Evolutionary conservation across 2,797 vertebrate species (phyloP).

Genomic region (Sebastes kiyomatsui): DNA sequence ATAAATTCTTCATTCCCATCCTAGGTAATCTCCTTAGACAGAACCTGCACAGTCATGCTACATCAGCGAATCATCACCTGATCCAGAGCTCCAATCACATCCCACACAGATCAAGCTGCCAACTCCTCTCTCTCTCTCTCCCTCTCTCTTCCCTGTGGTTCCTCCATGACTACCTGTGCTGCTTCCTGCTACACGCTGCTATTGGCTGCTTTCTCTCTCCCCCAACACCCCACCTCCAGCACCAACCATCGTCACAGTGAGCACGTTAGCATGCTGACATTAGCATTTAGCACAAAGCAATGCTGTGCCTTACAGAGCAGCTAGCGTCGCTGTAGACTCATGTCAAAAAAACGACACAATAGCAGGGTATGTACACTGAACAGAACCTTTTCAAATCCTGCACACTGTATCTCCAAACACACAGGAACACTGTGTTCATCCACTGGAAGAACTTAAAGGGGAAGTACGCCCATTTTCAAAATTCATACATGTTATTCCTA

Average conservation of each 20-base stretch:
- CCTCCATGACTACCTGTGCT: background rate
- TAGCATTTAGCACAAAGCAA: background rate
- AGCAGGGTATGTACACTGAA: background rate
- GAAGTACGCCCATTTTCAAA: too few species aligned
- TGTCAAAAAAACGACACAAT: background rate
- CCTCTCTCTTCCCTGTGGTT: background rate
- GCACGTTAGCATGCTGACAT: background rate
- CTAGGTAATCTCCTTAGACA: background rate
- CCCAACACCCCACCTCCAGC: background rate
- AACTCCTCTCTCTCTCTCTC: background rate
- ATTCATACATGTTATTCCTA: too few species aligned
- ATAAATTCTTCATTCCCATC: background rate
- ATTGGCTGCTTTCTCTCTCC: conserved; percentile 9
- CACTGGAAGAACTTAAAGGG: too few species aligned
- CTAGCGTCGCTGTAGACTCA: background rate
- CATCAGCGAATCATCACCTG: background rate
- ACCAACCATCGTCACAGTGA: background rate
- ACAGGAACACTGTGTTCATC: background rate
- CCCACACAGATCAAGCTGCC: background rate
- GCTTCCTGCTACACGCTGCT: conserved; percentile 15
- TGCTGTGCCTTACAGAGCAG: background rate
- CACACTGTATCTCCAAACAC: background rate
- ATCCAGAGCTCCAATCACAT: conserved; percentile 7
- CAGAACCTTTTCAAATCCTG: background rate
- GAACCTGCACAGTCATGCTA: conserved; percentile 17